Conservation (phyloP, 2,888 invertebrate species). For the Epirrita christyi region DNA sequence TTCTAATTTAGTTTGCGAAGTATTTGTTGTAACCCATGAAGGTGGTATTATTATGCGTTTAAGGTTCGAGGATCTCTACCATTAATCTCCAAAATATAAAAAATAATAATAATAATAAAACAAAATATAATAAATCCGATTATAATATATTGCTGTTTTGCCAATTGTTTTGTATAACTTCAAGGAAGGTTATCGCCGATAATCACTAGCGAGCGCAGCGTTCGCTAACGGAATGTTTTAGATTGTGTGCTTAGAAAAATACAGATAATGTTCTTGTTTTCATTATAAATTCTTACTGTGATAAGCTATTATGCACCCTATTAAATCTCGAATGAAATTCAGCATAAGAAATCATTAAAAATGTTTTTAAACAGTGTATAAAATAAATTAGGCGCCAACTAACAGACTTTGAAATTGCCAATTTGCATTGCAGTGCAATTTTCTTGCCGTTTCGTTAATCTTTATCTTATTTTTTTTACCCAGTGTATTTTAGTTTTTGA, state of each 20-base stretch:
- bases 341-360: constrained; percentile 23
- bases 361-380: constrained; percentile 28
- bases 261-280: background rate
- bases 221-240: no score
- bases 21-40: background rate
- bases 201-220: no score
- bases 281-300: background rate
- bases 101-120: no score
- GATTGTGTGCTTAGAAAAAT: no score
- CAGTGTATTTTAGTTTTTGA: constrained; percentile 4
- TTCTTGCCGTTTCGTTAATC: constrained; percentile 30
- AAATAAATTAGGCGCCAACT: constrained; percentile 34
- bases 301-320: constrained; percentile 6
- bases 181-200: no score
- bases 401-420: constrained; percentile 32
- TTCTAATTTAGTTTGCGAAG: background rate
- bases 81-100: no score
- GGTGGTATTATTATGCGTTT: no score
- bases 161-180: no score
- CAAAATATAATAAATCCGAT: no score
- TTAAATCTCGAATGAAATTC: constrained; percentile 5
- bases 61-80: no score
- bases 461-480: constrained; percentile 19
- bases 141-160: no score
- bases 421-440: constrained; percentile 41